Conservation (phyloP, 2,113 vertebrate species). For the Pedetes capensis region DNA sequence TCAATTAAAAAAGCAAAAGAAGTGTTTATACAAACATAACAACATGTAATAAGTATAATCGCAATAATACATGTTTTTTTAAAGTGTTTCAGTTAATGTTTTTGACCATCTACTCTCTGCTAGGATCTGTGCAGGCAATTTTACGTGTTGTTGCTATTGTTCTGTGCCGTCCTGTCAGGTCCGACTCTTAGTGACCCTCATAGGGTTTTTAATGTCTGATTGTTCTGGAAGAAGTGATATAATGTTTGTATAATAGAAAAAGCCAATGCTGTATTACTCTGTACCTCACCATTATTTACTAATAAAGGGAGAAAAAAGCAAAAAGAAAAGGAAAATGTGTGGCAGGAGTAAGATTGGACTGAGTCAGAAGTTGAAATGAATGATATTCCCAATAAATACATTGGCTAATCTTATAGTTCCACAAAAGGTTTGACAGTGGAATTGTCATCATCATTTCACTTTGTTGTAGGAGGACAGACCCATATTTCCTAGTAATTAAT, state of each 20-base stretch:
- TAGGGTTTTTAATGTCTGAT: too few species aligned
- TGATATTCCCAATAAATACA: background rate
- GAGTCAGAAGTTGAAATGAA: background rate
- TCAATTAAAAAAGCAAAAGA: background rate
- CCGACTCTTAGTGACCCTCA: too few species aligned
- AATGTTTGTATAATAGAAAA: too few species aligned
- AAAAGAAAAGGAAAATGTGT: too few species aligned
- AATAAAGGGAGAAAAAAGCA: too few species aligned
- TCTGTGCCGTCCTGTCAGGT: too few species aligned
- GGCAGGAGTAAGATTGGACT: background rate
- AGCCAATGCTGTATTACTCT: too few species aligned
- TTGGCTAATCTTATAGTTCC: background rate
- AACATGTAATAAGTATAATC: background rate
- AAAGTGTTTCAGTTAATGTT: background rate
- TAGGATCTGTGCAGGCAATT: background rate
- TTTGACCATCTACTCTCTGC: background rate
- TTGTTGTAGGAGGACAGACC: too few species aligned
- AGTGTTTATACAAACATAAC: background rate
- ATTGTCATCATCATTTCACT: background rate
- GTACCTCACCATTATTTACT: too few species aligned
- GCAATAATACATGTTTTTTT: background rate
- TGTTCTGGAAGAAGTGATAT: too few species aligned
- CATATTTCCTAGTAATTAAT: background rate
- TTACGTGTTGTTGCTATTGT: too few species aligned
- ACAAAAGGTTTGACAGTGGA: background rate